These are phyloP conservation scores for Falcaria lacertinaria DNA, from an alignment of 2,888 invertebrate genomes.

Conservation along the genomic window DNA sequence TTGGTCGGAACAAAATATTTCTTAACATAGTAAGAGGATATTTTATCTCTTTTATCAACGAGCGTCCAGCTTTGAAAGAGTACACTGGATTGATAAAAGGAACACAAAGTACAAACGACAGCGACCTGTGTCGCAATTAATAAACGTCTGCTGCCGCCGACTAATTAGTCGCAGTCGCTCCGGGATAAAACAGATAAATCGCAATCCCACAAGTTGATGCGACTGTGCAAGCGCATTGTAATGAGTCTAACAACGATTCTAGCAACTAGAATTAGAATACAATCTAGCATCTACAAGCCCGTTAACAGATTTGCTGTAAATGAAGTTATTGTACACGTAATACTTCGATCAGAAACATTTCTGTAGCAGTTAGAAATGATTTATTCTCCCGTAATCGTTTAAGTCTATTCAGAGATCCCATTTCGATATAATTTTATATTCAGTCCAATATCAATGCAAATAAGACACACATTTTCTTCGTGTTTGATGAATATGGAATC, in stretches of 20 bases:
- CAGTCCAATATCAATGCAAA: background rate
- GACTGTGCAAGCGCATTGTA: slow-evolving; percentile 27
- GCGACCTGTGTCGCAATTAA: slow-evolving; percentile 72
- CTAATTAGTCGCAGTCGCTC: slow-evolving; percentile 68
- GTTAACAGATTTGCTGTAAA: background rate
- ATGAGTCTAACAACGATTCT: slow-evolving; percentile 15
- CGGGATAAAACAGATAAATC: slow-evolving; percentile 55
- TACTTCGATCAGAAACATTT: background rate
- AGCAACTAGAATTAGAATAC: background rate
- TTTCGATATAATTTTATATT: background rate
- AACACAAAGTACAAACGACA: slow-evolving; percentile 43
- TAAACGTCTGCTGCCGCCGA: slow-evolving; percentile 67
- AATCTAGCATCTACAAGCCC: slow-evolving; percentile 1
- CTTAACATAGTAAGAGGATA: background rate
- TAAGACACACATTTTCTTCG: background rate
- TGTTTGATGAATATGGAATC: background rate
- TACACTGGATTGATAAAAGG: slow-evolving; percentile 48
- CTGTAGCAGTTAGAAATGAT: background rate
- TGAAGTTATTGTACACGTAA: background rate
- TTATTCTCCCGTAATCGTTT: background rate
- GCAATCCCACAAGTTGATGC: slow-evolving; percentile 39
- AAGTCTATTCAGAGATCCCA: background rate
- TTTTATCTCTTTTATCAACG: slow-evolving; percentile 30
- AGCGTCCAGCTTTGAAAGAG: slow-evolving; percentile 49
- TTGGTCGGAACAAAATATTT: no score